Percentiles rank a stretch among this genome's conserved stretches.
Conservation (phyloP, 1,140 invertebrate species). For the Pseudachorutes palmiensis region DNA sequence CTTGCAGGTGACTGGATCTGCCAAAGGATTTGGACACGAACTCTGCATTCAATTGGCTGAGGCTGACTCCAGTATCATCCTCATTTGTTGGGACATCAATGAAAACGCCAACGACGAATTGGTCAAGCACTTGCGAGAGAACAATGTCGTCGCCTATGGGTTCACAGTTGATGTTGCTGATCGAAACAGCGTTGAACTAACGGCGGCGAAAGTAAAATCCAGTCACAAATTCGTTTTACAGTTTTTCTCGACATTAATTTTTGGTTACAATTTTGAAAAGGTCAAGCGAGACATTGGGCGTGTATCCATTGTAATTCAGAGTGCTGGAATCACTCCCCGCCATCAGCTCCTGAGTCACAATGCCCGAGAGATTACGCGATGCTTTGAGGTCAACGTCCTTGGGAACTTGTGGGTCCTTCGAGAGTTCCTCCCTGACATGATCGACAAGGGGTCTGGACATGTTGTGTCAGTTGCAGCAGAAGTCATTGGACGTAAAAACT, state of each 20-base stretch:
- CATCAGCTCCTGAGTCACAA: conserved; percentile 57
- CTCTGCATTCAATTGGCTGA: conserved; percentile 21
- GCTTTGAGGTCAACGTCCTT: conserved; percentile 71
- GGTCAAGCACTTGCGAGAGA: conserved; percentile 8
- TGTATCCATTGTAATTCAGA: conserved; percentile 68
- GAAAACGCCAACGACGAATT: conserved; percentile 25
- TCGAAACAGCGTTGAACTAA: conserved; percentile 18
- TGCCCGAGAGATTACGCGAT: conserved; percentile 56
- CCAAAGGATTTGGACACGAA: conserved; percentile 23
- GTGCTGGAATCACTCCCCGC: conserved; percentile 79
- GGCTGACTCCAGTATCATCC: conserved; percentile 10
- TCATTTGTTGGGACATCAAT: conserved; percentile 34
- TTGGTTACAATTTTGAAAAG: conserved; percentile 16
- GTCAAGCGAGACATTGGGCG: conserved; percentile 43
- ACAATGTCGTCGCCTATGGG: conserved; percentile 14
- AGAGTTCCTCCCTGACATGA: conserved; percentile 71
- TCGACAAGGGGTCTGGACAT: conserved; percentile 65
- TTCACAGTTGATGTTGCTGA: conserved; percentile 26
- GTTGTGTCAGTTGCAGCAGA: conserved; percentile 72
- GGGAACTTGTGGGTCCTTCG: conserved; percentile 70
- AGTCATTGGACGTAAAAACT: conserved; percentile 62
- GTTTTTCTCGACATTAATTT: neutral
- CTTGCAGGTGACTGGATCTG: conserved; percentile 26
- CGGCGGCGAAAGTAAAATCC: conserved; percentile 13
- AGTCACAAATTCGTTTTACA: neutral